Evolutionary conservation across 1,140 invertebrate genomes (phyloP).

Genomic region (Dysdera silvatica): DNA sequence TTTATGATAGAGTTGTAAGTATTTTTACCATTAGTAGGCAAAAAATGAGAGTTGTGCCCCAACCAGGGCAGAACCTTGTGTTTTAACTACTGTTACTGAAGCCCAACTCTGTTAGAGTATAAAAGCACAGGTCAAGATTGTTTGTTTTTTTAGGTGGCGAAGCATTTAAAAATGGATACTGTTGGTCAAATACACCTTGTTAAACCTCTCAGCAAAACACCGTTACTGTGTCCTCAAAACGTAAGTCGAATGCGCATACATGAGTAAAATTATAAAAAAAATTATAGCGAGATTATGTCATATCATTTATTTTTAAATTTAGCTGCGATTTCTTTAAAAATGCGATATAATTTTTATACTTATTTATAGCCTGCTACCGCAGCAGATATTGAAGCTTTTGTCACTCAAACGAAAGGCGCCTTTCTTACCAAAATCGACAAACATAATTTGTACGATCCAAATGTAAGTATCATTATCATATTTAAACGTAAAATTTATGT

Average conservation of each 20-base stretch:
- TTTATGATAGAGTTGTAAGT: conserved; percentile 29
- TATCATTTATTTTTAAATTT: not conserved
- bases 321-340: not conserved
- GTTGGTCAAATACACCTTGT: conserved; percentile 30
- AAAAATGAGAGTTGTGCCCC: not conserved
- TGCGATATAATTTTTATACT: not conserved
- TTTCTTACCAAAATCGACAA: conserved; percentile 28
- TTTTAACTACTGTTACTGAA: not conserved
- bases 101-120: not conserved
- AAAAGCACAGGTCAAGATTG: not conserved
- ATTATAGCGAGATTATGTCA: not conserved
- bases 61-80: not conserved
- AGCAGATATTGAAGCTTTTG: conserved; percentile 30
- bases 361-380: conserved; percentile 21
- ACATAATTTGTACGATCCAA: conserved; percentile 30
- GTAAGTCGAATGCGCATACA: not conserved
- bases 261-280: not conserved
- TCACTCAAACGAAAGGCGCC: conserved; percentile 17
- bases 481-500: no score
- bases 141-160: conserved; percentile 23
- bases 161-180: conserved; percentile 25
- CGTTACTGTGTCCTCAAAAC: conserved; percentile 19
- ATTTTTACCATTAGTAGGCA: not conserved
- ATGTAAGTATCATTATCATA: conserved; percentile 14
- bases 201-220: conserved; percentile 24